Base-by-base conservation (phyloP, 1,140 invertebrate species). In the Harlomillsia oculata region DNA sequence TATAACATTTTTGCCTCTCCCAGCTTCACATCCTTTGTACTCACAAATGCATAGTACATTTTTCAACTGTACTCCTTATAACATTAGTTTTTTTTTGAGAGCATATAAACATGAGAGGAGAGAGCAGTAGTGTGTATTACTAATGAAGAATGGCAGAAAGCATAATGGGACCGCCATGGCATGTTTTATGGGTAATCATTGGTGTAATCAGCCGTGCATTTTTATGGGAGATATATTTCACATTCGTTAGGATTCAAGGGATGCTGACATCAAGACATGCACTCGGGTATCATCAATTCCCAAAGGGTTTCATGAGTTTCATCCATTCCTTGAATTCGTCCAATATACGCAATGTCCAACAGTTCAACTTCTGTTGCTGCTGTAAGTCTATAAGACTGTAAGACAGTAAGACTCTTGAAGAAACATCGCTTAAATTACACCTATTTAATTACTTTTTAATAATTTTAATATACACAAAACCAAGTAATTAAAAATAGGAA, bases 141-240 rank as follows among this genome's bases (percentile, higher is more conserved):
- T 52, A 52, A 52, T 52, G 49, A 52, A 52, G 49, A 52, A 37
- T 52, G 49, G 37, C 49, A 52, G 36, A 52, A 37, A 36, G 34
- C 28, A 52, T 39, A 40, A 52, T 52, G 18, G 34, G 37, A 52
- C 37, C 34, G 34, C 34, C 25, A 37, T 52, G 49, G 49, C 37
- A 32, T 52, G 49, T 52, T 52, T 52, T 52, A 52, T 52, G 49
- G 49, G 32, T 52, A 52, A 52, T 52, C 49, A 52, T 52, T 52
- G 49, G 49, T 52, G 28, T 52, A 52, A 52, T 52, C 49, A 52
- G 40, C 34, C 49, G 36, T 48, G 36, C 45, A 52, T 52, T 52
- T 52, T 52, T 52, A 28, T 39, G n/a, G 36, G 49, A 52, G 36
- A 37, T 52, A 52, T 52, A 37, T 52, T 36, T 39, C 25, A 32